Evolutionary conservation across 2,888 invertebrate species (phyloP), one percentile per base, ranked within the genome.

Genomic region (Dynastes hyllus): DNA sequence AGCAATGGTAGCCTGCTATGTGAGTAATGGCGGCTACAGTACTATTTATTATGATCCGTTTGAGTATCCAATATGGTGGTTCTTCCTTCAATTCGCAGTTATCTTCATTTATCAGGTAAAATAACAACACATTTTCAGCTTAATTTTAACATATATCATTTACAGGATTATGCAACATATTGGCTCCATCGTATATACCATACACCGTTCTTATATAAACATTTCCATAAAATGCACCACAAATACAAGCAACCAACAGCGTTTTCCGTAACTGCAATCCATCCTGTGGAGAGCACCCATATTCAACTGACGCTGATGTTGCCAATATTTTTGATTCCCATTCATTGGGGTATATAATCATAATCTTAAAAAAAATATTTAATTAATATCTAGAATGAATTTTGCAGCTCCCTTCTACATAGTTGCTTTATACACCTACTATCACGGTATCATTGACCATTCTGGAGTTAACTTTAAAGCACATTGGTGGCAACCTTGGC

Each of bases 401-500:
- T 78, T 88, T 89, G 51, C 83, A 91, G 91, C 88, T 61, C 85
- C 89, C 11, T 90, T 89, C 82, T 90, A 89, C 80, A 78, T 83
- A 0, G 85, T 91, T 0, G 88, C 90, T 9, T 80, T 92, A n/a
- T 93, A 92, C 86, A 91, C 91, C 50, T 95, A 94, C 87, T 94
- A 93, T 86, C 94, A 94, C 85, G 94, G 94, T 2, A 93, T 95
- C 85, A 91, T 95, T 81, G 94, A 94, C 87, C 95, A 95, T 88
- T 94, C 94, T 0, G 95, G 95, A 29, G 91, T 95, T 82, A 92
- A 93, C 87, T 94, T 95, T 88, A 94, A 93, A 86, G 89, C 93
- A 0, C 89, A 90, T 70, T 94, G 94, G 94, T 94, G 94, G 94
- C 94, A 94, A 88, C 94, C 94, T 0, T 94, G 93, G 93, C 94